Base-by-base conservation (phyloP, 2,113 vertebrate genomes). In the Mirza zaza region DNA sequence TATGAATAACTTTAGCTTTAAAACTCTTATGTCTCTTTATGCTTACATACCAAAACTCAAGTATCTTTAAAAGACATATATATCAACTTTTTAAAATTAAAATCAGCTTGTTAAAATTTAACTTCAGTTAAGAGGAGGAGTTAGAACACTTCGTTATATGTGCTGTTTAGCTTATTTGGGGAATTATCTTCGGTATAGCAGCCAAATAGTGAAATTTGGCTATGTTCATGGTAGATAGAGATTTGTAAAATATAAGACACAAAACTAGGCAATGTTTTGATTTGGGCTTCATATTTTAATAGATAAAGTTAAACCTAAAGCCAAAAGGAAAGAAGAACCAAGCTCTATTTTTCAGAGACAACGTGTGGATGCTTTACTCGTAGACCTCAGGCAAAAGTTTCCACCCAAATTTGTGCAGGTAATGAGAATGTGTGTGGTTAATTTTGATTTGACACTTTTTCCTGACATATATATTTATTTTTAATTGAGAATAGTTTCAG, bases 281-380 rank as follows among this genome's bases (percentile, higher is more conserved):
- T 93, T 91, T 96, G 48, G 12, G 85, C 80, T 91, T 97, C 45
- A 5, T 96, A 39, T 98, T 96, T 97, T 97, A 83, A 85, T 98
- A 99, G 99, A 99, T 98, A 99, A 99, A 99, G 96, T 98, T 68
- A 99, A 99, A 96, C 99, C 99, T 39, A 99, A 99, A 98, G 98
- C 99, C 13, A 99, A 99, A 98, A 99, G 99, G 98, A 99, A 99
- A 92, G 99, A 99, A 97, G 99, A 99, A 95, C 99, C 99, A 21
- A 99, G 99, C 97, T 99, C 99, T 80, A 98, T 99, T 97, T 99
- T 99, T 96, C 99, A 99, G 98, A 99, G 99, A 90, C 99, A 99
- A 57, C 99, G 99, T 68, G 99, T 99, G 42, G 99, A 99, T 97
- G 99, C 99, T 23, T 99, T 99, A 65, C 99, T 99, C 45, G 92